Base-by-base conservation (phyloP, 2,113 vertebrate species). In the Cervus canadensis region DNA sequence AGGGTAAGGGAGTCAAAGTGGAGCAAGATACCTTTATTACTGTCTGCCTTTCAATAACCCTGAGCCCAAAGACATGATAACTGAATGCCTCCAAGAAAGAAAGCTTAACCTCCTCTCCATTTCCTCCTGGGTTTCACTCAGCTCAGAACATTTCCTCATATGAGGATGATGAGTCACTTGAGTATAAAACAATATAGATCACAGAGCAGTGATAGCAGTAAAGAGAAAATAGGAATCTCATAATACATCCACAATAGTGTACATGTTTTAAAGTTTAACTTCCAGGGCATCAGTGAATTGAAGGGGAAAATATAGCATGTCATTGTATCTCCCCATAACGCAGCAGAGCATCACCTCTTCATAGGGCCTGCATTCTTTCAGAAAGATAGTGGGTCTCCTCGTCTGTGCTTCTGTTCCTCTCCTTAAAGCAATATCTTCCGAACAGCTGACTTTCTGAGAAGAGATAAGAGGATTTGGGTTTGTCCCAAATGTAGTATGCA, bases 381-480 rank as follows among this genome's bases (percentile, higher is more conserved):
- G 30, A 88, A 96, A 81, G 36, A 87, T 12, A 36, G 6, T 13
- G 6, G 19, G 28, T 96, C 83, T 88, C 85, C 97, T 76, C 85
- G 0, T n/a, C 3, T 14, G 48, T 4, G 14, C 45, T 62, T 33
- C 33, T 21, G 0, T 87, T 97, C 48, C 93, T 90, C 92, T 26
- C 57, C 96, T 98, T 96, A 87, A 98, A 98, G 94, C 85, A 98
- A 25, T 87, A 92, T 96, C 90, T 96, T 89, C 71, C 91, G 88
- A 98, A 98, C 81, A 98, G 67, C 96, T 97, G 97, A 91, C 94
- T 97, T 98, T 96, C 98, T 95, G 23, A 95, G 95, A 97, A 87
- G 87, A 6, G 94, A 98, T 98, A 98, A 97, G 62, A 28, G 81
- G 82, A 97, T 91, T 98, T 98, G 95, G 83, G 89, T 87, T 54